Base-by-base conservation (phyloP, 2,888 invertebrate species). In the Dermolepida albohirtum region DNA sequence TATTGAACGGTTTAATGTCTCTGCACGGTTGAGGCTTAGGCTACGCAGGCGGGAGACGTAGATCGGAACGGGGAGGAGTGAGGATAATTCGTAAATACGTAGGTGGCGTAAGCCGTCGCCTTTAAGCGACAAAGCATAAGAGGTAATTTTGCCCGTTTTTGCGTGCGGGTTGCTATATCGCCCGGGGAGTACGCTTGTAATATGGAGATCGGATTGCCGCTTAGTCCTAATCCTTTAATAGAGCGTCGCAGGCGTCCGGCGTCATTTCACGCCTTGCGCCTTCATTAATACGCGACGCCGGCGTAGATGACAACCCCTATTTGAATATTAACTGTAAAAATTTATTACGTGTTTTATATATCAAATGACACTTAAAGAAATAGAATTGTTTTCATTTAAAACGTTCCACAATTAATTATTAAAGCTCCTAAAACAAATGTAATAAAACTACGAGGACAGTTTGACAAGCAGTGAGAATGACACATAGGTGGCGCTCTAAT, bases 171-270 rank as follows among this genome's bases (percentile, higher is more conserved):
- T n/a, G 71, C 73, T 49, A 22, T 34, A 34, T 8, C 6, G 34
- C 34, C 6, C 34, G 34, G 51, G 51, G 51, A 54, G 39, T 16
- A 11, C 29, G 29, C 17, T 40, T 17, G 39, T 80, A 79, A 77
- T 80, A 79, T 80, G 80, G 79, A 80, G 81, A 82, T 81, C 81
- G 79, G 80, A 81, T 81, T 82, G 80, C 80, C 73, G 79, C 79
- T 67, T 67, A 66, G 73, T 72, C 74, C 74, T 79, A 79, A 80
- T 79, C 79, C 79, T 78, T 79, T 80, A 79, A 79, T 80, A 79
- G 80, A 77, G 76, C 79, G 77, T 75, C 78, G 76, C 75, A 52
- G 77, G 74, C 77, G 78, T 76, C 75, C 77, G 79, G 78, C 78
- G 80, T 81, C 81, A 81, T 82, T 82, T 82, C 81, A 81, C 80